Conservation (phyloP, 2,797 vertebrate genomes). For the Sphenopsis melanotis region DNA sequence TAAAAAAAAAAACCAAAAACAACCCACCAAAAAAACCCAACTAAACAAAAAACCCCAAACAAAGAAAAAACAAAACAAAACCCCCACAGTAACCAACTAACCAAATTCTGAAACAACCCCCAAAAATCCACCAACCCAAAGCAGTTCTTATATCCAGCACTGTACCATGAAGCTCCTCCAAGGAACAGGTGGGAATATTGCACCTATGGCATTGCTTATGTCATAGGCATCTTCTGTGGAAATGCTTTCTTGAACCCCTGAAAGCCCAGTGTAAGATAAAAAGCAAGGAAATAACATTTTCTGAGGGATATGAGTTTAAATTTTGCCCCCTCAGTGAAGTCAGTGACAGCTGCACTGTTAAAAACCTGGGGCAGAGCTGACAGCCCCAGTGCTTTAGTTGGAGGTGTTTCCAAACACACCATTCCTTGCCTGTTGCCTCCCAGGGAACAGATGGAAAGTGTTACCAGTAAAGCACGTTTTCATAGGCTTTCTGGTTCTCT, state of each 20-base stretch:
- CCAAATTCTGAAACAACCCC: background rate
- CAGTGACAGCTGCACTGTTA: constrained; percentile 18
- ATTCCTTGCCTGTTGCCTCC: constrained; percentile 45
- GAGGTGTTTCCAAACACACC: constrained; percentile 60
- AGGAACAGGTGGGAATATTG: background rate
- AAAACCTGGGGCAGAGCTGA: background rate
- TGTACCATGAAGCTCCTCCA: background rate
- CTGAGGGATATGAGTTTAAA: background rate
- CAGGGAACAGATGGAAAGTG: constrained; percentile 70
- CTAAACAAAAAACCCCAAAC: background rate
- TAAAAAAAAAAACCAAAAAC: background rate
- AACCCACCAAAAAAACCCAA: too few relatives aligned
- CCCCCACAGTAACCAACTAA: background rate
- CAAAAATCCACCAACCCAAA: background rate
- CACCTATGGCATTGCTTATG: background rate
- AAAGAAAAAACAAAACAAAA: background rate
- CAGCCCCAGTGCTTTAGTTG: background rate
- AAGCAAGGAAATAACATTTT: background rate
- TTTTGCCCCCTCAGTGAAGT: background rate
- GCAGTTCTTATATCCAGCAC: background rate
- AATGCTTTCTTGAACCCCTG: background rate
- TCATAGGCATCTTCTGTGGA: background rate
- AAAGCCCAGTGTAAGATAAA: background rate
- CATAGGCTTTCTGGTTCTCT: constrained; percentile 70
- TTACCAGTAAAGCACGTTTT: constrained; percentile 68